These are phyloP conservation scores for Potorous gilbertii DNA, from an alignment of 2,797 vertebrate species.

Conservation along the genomic window DNA sequence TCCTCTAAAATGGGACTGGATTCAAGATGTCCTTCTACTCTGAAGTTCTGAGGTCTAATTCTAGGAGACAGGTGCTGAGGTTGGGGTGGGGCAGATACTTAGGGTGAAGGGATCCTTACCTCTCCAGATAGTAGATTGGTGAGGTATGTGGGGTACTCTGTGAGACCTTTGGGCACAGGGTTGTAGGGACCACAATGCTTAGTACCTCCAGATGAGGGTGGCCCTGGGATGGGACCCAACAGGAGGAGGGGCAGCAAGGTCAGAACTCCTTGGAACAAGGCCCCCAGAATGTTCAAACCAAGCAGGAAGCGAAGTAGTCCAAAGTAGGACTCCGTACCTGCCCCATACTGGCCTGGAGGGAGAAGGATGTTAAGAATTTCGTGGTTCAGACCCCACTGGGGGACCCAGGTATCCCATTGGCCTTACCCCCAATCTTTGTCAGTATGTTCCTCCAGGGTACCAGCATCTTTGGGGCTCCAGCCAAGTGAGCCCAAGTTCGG, in stretches of 20 bases:
- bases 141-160: constrained; percentile 86
- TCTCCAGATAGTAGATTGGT: constrained; percentile 91
- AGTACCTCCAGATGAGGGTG: background rate
- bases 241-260: constrained; percentile 87
- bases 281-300: constrained; percentile 89
- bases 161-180: constrained; percentile 79
- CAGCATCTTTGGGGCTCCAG: background rate
- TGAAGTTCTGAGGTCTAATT: background rate
- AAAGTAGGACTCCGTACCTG: constrained; percentile 92
- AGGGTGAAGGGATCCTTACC: constrained; percentile 77
- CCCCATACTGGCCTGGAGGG: constrained; percentile 90
- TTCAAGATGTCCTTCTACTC: background rate
- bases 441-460: constrained; percentile 73
- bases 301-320: constrained; percentile 92
- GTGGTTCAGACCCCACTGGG: background rate
- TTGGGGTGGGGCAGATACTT: too few relatives aligned
- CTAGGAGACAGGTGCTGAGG: background rate
- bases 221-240: background rate
- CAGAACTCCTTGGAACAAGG: constrained; percentile 87
- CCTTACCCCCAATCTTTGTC: constrained; percentile 72
- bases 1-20: background rate
- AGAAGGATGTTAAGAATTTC: background rate
- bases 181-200: constrained; percentile 73
- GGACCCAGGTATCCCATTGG: too few relatives aligned
- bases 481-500: constrained; percentile 43